These are phyloP conservation scores for Xylota segnis DNA, from an alignment of 2,888 invertebrate species.

Conservation along the genomic window DNA sequence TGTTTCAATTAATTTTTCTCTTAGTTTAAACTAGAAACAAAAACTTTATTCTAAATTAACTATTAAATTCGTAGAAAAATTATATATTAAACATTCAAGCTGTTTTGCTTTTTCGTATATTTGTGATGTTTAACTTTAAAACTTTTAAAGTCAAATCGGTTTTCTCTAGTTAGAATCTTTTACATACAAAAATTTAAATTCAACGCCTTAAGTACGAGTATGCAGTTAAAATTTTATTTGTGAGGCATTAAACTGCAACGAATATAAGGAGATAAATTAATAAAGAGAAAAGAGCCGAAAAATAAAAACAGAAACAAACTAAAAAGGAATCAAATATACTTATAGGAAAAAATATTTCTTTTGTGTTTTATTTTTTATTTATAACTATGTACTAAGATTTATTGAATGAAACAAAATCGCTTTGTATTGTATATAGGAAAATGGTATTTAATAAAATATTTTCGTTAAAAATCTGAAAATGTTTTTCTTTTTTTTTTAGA, in stretches of 20 bases:
- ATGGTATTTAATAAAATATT: slow-evolving; percentile 54
- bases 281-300: neutral
- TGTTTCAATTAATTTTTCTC: neutral
- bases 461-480: slow-evolving; percentile 50
- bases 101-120: neutral
- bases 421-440: slow-evolving; percentile 58
- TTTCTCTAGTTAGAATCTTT: slow-evolving; percentile 46
- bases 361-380: slow-evolving; percentile 20
- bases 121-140: slow-evolving; percentile 9
- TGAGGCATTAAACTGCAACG: neutral
- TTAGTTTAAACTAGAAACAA: neutral
- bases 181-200: slow-evolving; percentile 40
- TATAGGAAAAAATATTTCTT: neutral
- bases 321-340: slow-evolving; percentile 13
- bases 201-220: slow-evolving; percentile 51
- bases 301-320: no score
- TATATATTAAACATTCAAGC: neutral
- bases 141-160: neutral
- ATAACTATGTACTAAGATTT: slow-evolving; percentile 28
- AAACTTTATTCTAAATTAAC: slow-evolving; percentile 1
- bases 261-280: neutral
- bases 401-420: slow-evolving; percentile 44
- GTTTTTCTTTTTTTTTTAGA: no score
- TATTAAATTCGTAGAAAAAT: neutral
- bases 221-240: slow-evolving; percentile 21